A percentile compares a stretch with the other conserved stretches of the same genome.
These are phyloP conservation scores for Pipa parva DNA, from an alignment of 2,113 vertebrate genomes.

Conservation along the genomic window DNA sequence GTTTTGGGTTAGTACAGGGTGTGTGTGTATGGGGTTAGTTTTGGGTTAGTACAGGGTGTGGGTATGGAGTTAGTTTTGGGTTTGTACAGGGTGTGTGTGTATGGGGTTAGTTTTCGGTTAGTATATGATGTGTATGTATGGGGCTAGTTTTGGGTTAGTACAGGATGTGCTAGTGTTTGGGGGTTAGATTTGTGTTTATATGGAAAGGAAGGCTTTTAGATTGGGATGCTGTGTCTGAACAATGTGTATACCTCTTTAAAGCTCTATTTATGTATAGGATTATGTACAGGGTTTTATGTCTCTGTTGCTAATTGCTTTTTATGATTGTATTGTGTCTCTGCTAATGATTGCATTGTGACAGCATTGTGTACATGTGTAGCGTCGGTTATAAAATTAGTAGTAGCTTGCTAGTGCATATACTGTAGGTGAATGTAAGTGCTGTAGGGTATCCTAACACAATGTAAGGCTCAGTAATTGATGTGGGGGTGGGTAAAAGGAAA, in stretches of 20 bases:
- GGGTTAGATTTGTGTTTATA: too few relatives aligned
- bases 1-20: neutral
- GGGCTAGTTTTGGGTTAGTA: neutral
- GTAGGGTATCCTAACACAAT: too few relatives aligned
- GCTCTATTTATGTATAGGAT: too few relatives aligned
- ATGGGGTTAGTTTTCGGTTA: neutral
- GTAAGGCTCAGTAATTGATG: neutral
- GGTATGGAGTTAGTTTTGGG: too few relatives aligned
- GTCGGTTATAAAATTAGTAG: neutral
- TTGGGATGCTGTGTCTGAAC: too few relatives aligned
- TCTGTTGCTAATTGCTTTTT: too few relatives aligned
- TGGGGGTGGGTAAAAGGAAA: neutral
- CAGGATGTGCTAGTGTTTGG: neutral
- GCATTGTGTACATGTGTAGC: neutral
- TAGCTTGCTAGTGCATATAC: neutral
- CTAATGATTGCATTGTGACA: neutral
- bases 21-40: neutral
- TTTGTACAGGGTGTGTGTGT: neutral
- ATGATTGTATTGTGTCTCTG: neutral
- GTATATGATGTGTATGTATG: neutral
- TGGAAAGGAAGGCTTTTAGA: too few relatives aligned
- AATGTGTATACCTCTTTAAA: too few relatives aligned
- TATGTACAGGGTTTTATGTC: too few relatives aligned
- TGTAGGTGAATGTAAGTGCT: neutral
- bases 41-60: neutral